Evolutionary conservation across 23 tunicate genomes (phyloP).

Genomic region (Clavelina lepadiformis): DNA sequence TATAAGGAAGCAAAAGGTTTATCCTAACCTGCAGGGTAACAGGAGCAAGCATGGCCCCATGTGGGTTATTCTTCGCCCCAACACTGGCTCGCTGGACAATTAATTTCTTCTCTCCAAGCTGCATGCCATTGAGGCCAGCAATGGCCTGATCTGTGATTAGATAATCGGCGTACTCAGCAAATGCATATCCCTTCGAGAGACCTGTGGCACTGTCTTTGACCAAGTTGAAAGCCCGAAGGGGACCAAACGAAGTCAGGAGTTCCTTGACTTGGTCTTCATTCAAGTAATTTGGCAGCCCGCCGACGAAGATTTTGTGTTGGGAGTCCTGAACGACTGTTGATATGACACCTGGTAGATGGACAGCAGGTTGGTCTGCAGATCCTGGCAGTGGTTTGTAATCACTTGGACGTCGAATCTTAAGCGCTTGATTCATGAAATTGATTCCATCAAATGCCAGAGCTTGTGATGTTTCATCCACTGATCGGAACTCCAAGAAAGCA

Average conservation of each 20-base stretch:
- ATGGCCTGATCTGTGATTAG: conserved; percentile 85
- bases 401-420: conserved; percentile 87
- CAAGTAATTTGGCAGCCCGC: conserved; percentile 88
- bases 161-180: conserved; percentile 86
- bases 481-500: conserved; percentile 96
- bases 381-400: conserved; percentile 99
- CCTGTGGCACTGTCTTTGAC: conserved; percentile 93
- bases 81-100: conserved; percentile 86
- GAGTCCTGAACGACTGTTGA: conserved; percentile 88
- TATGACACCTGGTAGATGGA: conserved; percentile 54
- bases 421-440: conserved; percentile 90
- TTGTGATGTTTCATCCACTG: conserved; percentile 91
- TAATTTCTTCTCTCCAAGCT: conserved; percentile 89
- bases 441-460: conserved; percentile 98
- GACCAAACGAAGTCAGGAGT: conserved; percentile 87
- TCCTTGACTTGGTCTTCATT: conserved; percentile 95
- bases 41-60: conserved; percentile 60
- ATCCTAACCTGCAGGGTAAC: conserved; percentile 87
- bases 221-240: conserved; percentile 87
- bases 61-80: conserved; percentile 79
- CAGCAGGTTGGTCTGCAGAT: conserved; percentile 47
- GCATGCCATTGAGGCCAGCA: conserved; percentile 97
- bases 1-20: too few species aligned
- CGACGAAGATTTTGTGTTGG: conserved; percentile 82
- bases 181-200: conserved; percentile 93